These are phyloP conservation scores for Phycodurus eques DNA, from an alignment of 2,113 vertebrate genomes.

Conservation along the genomic window DNA sequence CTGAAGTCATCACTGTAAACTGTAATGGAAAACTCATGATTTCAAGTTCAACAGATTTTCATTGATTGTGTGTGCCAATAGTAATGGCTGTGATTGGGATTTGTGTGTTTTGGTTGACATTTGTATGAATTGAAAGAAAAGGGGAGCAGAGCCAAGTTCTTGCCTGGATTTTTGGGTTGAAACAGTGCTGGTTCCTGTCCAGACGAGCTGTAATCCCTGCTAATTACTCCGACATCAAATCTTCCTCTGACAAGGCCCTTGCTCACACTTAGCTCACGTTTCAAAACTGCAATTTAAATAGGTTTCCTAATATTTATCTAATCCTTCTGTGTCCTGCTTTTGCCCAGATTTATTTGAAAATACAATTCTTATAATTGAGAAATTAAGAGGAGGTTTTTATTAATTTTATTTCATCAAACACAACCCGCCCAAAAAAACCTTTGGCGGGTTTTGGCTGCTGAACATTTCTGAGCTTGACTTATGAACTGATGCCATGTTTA, in stretches of 20 bases:
- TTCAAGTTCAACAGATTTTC: slow-evolving; percentile 35
- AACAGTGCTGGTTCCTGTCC: slow-evolving; percentile 56
- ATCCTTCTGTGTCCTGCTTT: slow-evolving; percentile 33
- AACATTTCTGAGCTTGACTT: slow-evolving; percentile 37
- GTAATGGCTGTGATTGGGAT: slow-evolving; percentile 37
- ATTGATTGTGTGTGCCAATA: slow-evolving; percentile 26
- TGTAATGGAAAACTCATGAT: slow-evolving; percentile 22
- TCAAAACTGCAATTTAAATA: slow-evolving; percentile 46
- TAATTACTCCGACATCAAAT: slow-evolving; percentile 70
- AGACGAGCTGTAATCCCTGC: slow-evolving; percentile 65
- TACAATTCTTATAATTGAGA: not conserved
- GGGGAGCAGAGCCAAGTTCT: slow-evolving; percentile 55
- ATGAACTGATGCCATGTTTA: slow-evolving; percentile 42
- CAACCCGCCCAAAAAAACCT: not conserved
- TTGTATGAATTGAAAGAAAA: slow-evolving; percentile 38
- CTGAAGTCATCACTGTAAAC: slow-evolving; percentile 13
- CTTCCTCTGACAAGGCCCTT: slow-evolving; percentile 50
- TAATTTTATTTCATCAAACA: slow-evolving; percentile 23
- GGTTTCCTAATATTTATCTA: slow-evolving; percentile 57
- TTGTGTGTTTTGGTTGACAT: slow-evolving; percentile 39
- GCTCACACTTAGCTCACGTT: slow-evolving; percentile 54
- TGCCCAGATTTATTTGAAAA: slow-evolving; percentile 50
- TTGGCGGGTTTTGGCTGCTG: slow-evolving; percentile 39
- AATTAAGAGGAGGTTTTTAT: not conserved
- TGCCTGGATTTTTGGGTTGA: slow-evolving; percentile 61